phyloP scores from a whole-genome alignment of 2,113 vertebrate genomes.

The Coturnix japonica region DNA sequence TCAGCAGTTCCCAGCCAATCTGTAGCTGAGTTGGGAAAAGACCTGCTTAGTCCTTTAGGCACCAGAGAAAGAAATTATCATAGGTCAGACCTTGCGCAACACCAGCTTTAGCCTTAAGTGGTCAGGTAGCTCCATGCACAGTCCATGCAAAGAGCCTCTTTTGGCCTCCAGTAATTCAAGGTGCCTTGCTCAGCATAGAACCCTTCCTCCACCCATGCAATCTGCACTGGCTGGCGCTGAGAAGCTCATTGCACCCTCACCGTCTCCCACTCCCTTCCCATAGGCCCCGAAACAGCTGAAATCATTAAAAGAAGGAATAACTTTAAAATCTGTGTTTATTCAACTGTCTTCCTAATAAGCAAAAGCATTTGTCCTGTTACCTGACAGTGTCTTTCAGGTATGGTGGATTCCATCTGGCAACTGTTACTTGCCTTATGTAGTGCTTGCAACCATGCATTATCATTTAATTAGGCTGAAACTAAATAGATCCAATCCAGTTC shows the following conservation, averaged over 20 bases:
- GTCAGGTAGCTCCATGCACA: neutral
- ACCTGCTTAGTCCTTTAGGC: neutral
- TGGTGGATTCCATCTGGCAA: neutral
- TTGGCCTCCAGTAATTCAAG: neutral
- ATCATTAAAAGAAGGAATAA: neutral
- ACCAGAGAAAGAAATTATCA: neutral
- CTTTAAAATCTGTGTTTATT: neutral
- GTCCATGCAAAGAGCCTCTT: neutral
- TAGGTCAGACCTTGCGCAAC: neutral
- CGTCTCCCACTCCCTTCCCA: neutral
- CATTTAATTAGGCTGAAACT: conserved; percentile 46
- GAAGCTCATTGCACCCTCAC: neutral
- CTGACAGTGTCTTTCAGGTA: neutral
- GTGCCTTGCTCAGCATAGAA: neutral
- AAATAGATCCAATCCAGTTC: neutral
- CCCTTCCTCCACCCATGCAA: neutral
- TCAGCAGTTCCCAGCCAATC: neutral
- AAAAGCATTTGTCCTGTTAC: neutral
- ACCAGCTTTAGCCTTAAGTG: neutral
- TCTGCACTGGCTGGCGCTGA: neutral
- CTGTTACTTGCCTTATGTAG: neutral
- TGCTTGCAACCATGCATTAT: neutral
- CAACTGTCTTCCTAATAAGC: neutral
- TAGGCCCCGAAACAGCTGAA: neutral
- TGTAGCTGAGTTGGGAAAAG: neutral